These are phyloP conservation scores for Drosophila ezoana DNA, from an alignment of 2,888 invertebrate species.

Conservation along the genomic window DNA sequence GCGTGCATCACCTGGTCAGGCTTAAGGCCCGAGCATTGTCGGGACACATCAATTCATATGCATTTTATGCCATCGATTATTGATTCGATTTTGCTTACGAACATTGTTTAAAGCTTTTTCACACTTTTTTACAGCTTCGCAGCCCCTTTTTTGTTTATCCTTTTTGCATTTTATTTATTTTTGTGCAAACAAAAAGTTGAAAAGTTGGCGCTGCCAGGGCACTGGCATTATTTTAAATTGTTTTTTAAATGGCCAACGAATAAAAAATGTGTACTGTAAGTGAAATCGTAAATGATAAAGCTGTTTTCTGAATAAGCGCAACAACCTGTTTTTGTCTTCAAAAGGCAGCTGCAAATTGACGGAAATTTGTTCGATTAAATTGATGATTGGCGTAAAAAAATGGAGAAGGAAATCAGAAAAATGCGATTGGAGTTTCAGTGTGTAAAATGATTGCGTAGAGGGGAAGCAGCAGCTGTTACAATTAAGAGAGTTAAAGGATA, in stretches of 20 bases:
- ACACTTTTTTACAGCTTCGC: too few relatives aligned
- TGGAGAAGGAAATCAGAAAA: not conserved
- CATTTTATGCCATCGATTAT: constrained; percentile 50
- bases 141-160: not conserved
- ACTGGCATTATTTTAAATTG: constrained; percentile 59
- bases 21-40: not conserved
- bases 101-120: constrained; percentile 7
- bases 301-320: not conserved
- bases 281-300: constrained; percentile 19
- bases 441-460: not conserved
- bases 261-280: constrained; percentile 13
- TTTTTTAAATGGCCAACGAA: constrained; percentile 60
- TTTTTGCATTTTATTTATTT: constrained; percentile 39
- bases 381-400: constrained; percentile 17
- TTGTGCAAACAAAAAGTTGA: constrained; percentile 44
- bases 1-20: constrained; percentile 14
- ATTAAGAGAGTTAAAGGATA: not conserved
- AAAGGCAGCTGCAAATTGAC: constrained; percentile 26
- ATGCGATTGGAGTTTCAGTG: not conserved
- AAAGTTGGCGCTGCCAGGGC: constrained; percentile 12
- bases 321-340: not conserved
- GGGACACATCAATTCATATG: constrained; percentile 42
- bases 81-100: constrained; percentile 43
- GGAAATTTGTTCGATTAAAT: constrained; percentile 33
- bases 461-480: not conserved